Percentiles rank a stretch among this genome's conserved stretches.
These are phyloP conservation scores for Coccyzus lansbergi DNA, from an alignment of 2,797 vertebrate genomes.

Conservation along the genomic window DNA sequence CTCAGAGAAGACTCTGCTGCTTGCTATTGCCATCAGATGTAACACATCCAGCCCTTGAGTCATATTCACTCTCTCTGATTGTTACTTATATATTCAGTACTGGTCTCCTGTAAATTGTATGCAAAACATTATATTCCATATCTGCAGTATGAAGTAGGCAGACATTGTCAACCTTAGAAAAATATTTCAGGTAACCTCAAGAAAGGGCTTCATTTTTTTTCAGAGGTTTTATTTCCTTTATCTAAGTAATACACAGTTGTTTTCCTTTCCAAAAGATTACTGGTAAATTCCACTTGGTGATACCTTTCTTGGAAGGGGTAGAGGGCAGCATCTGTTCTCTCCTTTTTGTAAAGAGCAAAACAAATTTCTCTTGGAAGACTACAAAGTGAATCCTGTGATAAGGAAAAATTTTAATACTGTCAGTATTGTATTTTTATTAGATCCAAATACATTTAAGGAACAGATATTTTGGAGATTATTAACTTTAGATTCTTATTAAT, in stretches of 20 bases:
- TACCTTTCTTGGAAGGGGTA: background rate
- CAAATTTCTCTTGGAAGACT: background rate
- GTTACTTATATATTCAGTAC: background rate
- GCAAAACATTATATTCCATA: background rate
- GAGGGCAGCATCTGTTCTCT: background rate
- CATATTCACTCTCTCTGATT: background rate
- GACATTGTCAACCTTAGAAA: background rate
- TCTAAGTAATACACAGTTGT: background rate
- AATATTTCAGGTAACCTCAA: background rate
- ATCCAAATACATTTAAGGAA: background rate
- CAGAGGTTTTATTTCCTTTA: background rate
- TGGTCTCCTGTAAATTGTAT: background rate
- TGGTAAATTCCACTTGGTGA: background rate
- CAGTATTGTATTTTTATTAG: background rate
- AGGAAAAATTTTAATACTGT: background rate
- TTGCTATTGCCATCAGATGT: background rate
- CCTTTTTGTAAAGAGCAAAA: background rate
- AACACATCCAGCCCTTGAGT: background rate
- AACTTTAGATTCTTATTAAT: background rate
- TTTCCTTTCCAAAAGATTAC: background rate
- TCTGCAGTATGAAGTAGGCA: background rate
- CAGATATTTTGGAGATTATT: background rate
- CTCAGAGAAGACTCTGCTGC: background rate
- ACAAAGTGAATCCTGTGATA: background rate
- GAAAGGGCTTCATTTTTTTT: background rate